Evolutionary conservation across 2,888 invertebrate genomes (phyloP).

Genomic region (Pollenia griseotomentosa): DNA sequence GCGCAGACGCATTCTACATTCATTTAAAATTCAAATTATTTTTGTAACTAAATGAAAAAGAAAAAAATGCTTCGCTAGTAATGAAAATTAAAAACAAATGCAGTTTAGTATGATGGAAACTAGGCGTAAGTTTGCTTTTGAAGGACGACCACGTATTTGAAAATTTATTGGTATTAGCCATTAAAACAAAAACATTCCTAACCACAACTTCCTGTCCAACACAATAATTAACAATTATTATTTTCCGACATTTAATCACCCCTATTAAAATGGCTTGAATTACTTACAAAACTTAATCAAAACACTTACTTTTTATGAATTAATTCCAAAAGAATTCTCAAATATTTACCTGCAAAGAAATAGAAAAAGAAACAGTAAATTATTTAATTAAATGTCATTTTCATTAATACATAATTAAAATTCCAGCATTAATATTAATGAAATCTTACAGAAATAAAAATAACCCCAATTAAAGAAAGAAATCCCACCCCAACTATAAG

Average conservation of each 20-base stretch:
- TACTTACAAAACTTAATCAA: background rate
- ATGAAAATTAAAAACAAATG: no score
- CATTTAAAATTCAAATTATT: no score
- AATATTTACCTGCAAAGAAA: conserved; percentile 68
- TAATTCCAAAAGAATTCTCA: background rate
- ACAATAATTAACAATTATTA: background rate
- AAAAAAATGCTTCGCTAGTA: no score
- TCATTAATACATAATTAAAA: conserved; percentile 66
- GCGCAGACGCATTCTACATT: no score
- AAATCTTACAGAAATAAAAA: conserved; percentile 42
- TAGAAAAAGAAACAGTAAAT: conserved; percentile 44
- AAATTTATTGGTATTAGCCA: background rate
- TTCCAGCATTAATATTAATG: conserved; percentile 46
- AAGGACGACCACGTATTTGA: no score
- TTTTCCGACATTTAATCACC: background rate
- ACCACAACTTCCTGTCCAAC: conserved; percentile 24
- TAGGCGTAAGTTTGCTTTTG: no score
- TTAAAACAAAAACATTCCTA: background rate
- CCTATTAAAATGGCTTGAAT: background rate
- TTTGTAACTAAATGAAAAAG: no score
- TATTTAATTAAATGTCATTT: conserved; percentile 69
- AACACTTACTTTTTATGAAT: conserved; percentile 27
- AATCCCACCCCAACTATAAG: conserved; percentile 6
- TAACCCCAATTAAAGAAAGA: conserved; percentile 33
- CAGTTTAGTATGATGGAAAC: no score